Evolutionary conservation across 2,113 vertebrate species (phyloP).

Genomic region (Mirza zaza): DNA sequence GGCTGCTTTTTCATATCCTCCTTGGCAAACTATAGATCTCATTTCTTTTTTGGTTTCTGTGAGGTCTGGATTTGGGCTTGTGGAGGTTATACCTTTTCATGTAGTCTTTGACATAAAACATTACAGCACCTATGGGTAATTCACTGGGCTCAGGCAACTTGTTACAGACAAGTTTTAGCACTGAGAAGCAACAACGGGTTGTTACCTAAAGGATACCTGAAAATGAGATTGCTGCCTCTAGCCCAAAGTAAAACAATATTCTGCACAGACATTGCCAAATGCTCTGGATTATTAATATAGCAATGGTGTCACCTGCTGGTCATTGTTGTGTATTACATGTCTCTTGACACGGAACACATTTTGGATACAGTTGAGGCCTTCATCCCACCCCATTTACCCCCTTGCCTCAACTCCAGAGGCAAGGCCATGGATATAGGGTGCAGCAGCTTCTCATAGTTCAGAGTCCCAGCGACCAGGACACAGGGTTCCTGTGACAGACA

Average conservation of each 20-base stretch:
- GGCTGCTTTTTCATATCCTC: background rate
- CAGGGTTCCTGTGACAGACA: background rate
- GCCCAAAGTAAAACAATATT: background rate
- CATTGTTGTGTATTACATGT: background rate
- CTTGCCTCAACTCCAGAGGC: background rate
- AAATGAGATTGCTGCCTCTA: background rate
- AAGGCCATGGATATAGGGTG: background rate
- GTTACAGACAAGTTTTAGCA: background rate
- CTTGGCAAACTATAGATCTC: background rate
- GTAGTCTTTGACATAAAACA: background rate
- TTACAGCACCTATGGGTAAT: background rate
- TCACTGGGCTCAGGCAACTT: background rate
- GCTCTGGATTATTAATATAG: background rate
- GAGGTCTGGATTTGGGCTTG: background rate
- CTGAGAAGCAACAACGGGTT: background rate
- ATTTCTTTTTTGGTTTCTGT: background rate
- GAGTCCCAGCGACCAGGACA: background rate
- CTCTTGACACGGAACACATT: background rate
- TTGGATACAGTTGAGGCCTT: background rate
- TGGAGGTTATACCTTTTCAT: background rate
- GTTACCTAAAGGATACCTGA: background rate
- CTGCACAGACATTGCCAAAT: background rate
- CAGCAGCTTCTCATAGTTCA: background rate
- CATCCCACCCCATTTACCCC: background rate
- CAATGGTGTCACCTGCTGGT: constrained; percentile 44